Evolutionary conservation across 2,113 vertebrate species (phyloP).

Genomic region (Eudyptes chrysolophus): DNA sequence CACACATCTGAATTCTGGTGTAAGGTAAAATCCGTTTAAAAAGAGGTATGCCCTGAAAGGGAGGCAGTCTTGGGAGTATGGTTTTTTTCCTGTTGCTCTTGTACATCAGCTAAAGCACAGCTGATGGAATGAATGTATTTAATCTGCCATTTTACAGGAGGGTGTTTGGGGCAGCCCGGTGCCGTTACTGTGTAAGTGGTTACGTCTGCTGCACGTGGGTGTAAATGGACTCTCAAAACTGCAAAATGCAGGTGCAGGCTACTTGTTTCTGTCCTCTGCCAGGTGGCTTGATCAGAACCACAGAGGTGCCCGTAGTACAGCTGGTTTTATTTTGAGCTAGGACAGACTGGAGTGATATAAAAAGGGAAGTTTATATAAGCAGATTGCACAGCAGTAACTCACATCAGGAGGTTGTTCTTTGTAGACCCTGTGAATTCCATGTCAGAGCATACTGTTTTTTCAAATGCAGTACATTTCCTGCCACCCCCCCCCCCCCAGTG

Average conservation of each 20-base stretch:
- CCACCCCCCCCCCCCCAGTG: not conserved
- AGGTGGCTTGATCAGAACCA: not conserved
- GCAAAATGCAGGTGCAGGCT: not conserved
- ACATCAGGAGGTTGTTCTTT: not conserved
- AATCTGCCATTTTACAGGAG: not conserved
- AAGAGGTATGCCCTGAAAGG: not conserved
- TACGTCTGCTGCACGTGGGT: not conserved
- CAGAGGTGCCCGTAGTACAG: not conserved
- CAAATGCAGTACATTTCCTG: not conserved
- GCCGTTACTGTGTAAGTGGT: fast-evolving
- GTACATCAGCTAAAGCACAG: not conserved
- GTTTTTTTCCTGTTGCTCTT: not conserved
- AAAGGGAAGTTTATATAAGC: slow-evolving; percentile 31
- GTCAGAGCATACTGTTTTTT: not conserved
- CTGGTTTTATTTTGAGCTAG: not conserved
- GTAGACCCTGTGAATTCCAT: not conserved
- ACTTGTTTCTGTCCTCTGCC: not conserved
- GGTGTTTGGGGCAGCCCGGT: not conserved
- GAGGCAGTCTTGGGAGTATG: not conserved
- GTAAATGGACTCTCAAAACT: not conserved
- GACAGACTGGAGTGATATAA: not conserved
- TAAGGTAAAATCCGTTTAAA: not conserved
- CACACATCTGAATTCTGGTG: not conserved
- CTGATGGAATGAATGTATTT: not conserved
- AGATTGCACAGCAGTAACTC: slow-evolving; percentile 2